Evolutionary conservation across 2,797 vertebrate species (phyloP).

Genomic region (Periparus ater): DNA sequence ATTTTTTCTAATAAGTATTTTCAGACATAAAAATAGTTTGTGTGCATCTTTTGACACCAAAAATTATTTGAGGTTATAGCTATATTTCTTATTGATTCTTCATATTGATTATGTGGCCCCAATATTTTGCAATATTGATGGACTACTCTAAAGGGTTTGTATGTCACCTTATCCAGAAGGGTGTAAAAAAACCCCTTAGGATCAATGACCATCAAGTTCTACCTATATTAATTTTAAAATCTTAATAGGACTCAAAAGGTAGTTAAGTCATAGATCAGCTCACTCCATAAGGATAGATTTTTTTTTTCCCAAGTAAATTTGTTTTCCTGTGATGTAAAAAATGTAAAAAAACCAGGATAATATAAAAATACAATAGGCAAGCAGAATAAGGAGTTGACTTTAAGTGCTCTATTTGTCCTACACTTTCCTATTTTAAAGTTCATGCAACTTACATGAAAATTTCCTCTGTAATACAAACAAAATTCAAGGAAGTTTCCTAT

Average conservation of each 20-base stretch:
- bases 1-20: conserved; percentile 63
- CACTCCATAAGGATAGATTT: not conserved
- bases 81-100: too few relatives aligned
- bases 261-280: not conserved
- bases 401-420: not conserved
- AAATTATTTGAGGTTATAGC: conserved; percentile 12
- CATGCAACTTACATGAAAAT: not conserved
- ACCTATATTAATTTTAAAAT: not conserved
- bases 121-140: not conserved
- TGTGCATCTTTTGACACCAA: not conserved
- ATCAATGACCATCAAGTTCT: not conserved
- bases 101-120: not conserved
- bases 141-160: not conserved
- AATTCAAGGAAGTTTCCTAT: not conserved
- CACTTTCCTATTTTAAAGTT: not conserved
- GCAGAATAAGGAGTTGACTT: not conserved
- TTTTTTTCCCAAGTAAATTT: not conserved
- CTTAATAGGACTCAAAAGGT: not conserved
- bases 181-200: not conserved
- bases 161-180: not conserved
- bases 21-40: conserved; percentile 52
- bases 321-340: not conserved
- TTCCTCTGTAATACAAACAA: not conserved
- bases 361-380: not conserved
- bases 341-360: not conserved